Conservation (phyloP, 2,113 vertebrate genomes). For the Lates calcarifer region DNA sequence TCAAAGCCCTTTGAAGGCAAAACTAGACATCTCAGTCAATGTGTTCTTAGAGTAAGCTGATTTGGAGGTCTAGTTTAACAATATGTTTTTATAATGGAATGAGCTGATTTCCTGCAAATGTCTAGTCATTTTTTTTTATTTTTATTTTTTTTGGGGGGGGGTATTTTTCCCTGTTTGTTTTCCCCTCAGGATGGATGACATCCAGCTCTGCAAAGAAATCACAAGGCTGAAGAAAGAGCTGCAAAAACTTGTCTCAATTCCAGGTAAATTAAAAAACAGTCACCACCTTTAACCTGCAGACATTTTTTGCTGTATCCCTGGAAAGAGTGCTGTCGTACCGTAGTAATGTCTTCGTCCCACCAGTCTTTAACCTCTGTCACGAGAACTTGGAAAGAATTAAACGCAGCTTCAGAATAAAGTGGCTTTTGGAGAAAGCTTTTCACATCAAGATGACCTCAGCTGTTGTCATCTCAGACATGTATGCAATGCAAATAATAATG, state of each 20-base stretch:
- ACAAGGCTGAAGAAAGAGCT: slow-evolving; percentile 91
- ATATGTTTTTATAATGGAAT: background rate
- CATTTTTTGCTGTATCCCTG: background rate
- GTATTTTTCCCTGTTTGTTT: slow-evolving; percentile 1
- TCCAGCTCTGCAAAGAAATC: slow-evolving; percentile 93
- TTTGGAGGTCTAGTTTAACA: background rate
- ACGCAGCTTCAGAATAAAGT: background rate
- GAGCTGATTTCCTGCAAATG: background rate
- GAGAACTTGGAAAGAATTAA: background rate
- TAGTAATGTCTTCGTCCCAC: background rate
- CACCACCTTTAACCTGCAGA: background rate
- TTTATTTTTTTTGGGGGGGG: too few species aligned
- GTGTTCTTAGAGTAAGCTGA: background rate
- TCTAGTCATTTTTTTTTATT: background rate
- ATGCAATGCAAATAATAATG: background rate
- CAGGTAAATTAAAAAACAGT: slow-evolving; percentile 78
- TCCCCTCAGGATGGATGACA: slow-evolving; percentile 91
- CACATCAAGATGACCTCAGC: background rate
- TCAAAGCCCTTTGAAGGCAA: background rate
- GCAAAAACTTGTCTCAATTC: slow-evolving; percentile 85
- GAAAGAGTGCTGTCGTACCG: background rate
- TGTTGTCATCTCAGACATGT: background rate
- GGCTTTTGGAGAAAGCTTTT: background rate
- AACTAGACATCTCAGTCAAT: background rate
- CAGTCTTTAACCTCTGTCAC: background rate